These are phyloP conservation scores for Nannobrachium achirus DNA, from an alignment of 2,113 vertebrate species.

Conservation along the genomic window DNA sequence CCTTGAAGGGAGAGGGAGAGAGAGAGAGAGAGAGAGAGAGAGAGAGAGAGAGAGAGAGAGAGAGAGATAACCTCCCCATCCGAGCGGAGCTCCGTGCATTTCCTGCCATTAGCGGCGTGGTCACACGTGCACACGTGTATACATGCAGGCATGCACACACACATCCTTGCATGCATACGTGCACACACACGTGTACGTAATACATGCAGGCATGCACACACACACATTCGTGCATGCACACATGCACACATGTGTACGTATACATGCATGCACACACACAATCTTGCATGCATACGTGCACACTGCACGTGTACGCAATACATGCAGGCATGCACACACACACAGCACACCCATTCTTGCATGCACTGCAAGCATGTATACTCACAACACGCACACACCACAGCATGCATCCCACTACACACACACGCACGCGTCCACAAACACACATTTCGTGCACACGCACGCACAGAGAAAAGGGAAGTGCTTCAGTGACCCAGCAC, in stretches of 20 bases:
- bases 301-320: constrained; percentile 9
- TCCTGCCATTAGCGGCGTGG: constrained; percentile 20
- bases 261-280: constrained; percentile 38
- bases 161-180: background rate
- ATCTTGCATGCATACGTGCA: background rate
- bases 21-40: constrained; percentile 19
- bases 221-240: background rate
- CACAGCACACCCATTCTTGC: constrained; percentile 22
- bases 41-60: background rate
- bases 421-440: constrained; percentile 7
- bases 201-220: background rate
- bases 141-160: background rate
- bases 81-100: constrained; percentile 45
- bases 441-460: constrained; percentile 5
- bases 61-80: constrained; percentile 41
- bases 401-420: background rate
- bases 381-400: constrained; percentile 9
- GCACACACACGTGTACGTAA: background rate
- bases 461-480: constrained; percentile 43
- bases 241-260: constrained; percentile 42
- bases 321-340: constrained; percentile 28
- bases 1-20: too few species aligned
- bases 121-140: background rate
- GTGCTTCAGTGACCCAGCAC: constrained; percentile 69
- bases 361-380: background rate